Evolutionary conservation across 2,113 vertebrate genomes (phyloP).

Genomic region (Poecilia latipinna): DNA sequence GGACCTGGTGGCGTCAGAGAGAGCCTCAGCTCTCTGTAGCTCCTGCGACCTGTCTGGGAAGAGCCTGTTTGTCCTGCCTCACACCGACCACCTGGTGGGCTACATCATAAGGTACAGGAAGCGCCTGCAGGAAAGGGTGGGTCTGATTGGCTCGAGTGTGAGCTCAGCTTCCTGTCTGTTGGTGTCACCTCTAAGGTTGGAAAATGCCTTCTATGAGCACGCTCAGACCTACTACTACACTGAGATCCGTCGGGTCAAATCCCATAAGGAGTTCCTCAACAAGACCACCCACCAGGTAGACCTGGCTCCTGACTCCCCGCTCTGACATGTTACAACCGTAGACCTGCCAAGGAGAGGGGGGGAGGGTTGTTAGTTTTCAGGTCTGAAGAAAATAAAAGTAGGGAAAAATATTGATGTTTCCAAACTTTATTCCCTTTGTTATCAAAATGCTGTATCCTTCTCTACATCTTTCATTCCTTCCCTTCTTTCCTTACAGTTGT

Average conservation of each 20-base stretch:
- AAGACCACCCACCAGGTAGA: constrained; percentile 98
- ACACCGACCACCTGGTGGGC: constrained; percentile 97
- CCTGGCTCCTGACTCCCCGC: too few species aligned
- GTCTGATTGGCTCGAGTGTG: neutral
- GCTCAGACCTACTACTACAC: constrained; percentile 98
- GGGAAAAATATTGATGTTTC: too few species aligned
- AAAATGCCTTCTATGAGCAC: constrained; percentile 98
- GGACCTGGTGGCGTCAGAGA: constrained; percentile 94
- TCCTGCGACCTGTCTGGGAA: constrained; percentile 97
- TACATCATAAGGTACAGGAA: constrained; percentile 93
- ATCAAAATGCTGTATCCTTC: too few species aligned
- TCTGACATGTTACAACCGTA: too few species aligned
- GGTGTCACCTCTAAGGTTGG: constrained; percentile 81
- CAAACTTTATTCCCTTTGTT: too few species aligned
- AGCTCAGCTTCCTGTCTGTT: neutral
- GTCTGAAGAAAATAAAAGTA: too few species aligned
- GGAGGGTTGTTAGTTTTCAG: too few species aligned
- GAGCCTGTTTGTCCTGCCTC: constrained; percentile 95
- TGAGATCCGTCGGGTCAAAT: constrained; percentile 95
- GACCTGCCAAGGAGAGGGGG: too few species aligned
- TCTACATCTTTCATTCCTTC: too few species aligned
- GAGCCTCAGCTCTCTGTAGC: constrained; percentile 90
- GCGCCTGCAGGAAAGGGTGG: neutral
- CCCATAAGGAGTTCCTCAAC: constrained; percentile 98
- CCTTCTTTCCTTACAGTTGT: too few species aligned